phyloP scores from a whole-genome alignment of 2,113 vertebrate genomes.

The Callaeas wilsoni region DNA sequence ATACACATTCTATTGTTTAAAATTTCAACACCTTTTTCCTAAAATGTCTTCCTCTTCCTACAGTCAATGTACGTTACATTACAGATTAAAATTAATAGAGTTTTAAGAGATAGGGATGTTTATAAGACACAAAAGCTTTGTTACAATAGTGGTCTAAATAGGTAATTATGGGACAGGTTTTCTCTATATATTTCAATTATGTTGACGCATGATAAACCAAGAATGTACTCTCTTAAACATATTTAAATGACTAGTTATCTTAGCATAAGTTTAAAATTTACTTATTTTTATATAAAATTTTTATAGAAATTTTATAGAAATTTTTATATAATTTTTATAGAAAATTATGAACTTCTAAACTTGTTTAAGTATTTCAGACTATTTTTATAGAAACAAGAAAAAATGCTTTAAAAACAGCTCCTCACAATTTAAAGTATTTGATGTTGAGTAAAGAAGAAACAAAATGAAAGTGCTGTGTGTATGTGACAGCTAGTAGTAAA shows the following conservation, averaged over 20 bases:
- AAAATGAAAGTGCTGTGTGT: background rate
- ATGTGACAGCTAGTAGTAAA: background rate
- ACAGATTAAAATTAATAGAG: background rate
- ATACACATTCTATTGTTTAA: background rate
- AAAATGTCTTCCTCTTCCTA: background rate
- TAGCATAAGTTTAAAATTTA: background rate
- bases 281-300: background rate
- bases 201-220: background rate
- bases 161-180: background rate
- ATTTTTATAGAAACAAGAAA: background rate
- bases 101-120: background rate
- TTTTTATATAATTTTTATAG: no score
- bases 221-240: background rate
- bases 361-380: background rate
- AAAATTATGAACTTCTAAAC: background rate
- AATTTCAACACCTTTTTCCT: background rate
- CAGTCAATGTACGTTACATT: fast-evolving
- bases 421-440: background rate
- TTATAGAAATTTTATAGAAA: no score
- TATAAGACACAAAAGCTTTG: background rate
- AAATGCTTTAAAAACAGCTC: background rate
- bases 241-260: background rate
- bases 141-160: background rate
- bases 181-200: background rate
- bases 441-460: background rate